phyloP scores from a whole-genome alignment of 2,888 invertebrate genomes.

The Phytoseiulus persimilis region DNA sequence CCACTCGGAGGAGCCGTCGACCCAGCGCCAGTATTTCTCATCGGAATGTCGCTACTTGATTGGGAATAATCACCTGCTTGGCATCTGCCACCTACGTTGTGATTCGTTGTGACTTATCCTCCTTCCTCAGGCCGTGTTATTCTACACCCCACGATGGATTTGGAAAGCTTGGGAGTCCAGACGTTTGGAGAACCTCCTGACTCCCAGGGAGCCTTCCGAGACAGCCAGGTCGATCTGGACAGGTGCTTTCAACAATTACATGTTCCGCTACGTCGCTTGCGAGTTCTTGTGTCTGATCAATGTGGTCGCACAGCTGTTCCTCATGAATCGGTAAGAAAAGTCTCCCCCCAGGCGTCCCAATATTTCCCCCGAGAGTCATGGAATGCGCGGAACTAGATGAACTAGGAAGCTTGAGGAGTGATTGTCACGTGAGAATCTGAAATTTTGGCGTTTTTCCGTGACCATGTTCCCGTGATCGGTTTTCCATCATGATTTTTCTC shows the following conservation, averaged over 20 bases:
- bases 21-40: too few relatives aligned
- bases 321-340: conserved; percentile 45
- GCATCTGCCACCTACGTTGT: not conserved
- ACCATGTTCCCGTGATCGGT: too few relatives aligned
- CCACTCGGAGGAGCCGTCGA: too few relatives aligned
- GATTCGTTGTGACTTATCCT: not conserved
- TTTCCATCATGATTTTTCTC: too few relatives aligned
- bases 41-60: not conserved
- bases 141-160: conserved; percentile 41
- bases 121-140: conserved; percentile 37
- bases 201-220: conserved; percentile 42
- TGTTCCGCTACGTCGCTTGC: conserved; percentile 42
- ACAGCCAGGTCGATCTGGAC: conserved; percentile 28
- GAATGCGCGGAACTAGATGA: too few relatives aligned
- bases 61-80: not conserved
- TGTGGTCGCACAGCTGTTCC: conserved; percentile 50
- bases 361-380: too few relatives aligned
- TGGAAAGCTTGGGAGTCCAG: conserved; percentile 44
- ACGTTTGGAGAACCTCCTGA: conserved; percentile 43
- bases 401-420: too few relatives aligned
- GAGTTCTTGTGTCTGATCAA: conserved; percentile 47
- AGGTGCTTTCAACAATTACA: conserved; percentile 12
- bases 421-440: too few relatives aligned
- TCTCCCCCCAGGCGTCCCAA: too few relatives aligned
- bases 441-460: too few relatives aligned